Conservation (phyloP, 2,113 vertebrate species). For the Muscicapa adusta region DNA sequence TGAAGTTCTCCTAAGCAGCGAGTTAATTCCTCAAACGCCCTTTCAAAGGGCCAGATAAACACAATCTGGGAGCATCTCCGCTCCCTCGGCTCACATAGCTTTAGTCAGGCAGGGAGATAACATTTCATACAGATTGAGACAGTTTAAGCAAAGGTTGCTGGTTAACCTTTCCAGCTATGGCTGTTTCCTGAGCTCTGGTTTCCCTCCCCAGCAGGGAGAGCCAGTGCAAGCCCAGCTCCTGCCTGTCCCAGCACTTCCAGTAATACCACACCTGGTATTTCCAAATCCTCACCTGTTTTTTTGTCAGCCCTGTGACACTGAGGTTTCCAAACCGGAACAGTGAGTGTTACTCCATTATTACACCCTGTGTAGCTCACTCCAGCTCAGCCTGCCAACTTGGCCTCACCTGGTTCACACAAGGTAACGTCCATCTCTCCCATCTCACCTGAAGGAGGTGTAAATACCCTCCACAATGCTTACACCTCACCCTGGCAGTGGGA, state of each 20-base stretch:
- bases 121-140: slow-evolving; percentile 64
- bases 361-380: not conserved
- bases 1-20: slow-evolving; percentile 50
- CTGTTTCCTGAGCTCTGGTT: not conserved
- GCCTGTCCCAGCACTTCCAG: not conserved
- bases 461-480: not conserved
- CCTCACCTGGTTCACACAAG: not conserved
- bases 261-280: accelerated
- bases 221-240: not conserved
- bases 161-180: slow-evolving; percentile 41
- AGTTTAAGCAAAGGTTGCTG: slow-evolving; percentile 59
- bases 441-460: not conserved
- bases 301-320: not conserved
- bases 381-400: not conserved
- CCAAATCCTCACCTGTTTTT: not conserved
- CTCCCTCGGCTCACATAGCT: slow-evolving; percentile 59
- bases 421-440: no score
- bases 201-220: not conserved
- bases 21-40: slow-evolving; percentile 72
- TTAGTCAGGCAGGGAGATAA: slow-evolving; percentile 64
- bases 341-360: accelerated
- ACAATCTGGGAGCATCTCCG: slow-evolving; percentile 65
- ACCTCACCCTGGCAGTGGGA: not conserved
- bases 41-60: slow-evolving; percentile 71
- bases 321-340: accelerated